Base-by-base conservation (phyloP, 1,140 invertebrate genomes). In the Dolichoris vasculosae region DNA sequence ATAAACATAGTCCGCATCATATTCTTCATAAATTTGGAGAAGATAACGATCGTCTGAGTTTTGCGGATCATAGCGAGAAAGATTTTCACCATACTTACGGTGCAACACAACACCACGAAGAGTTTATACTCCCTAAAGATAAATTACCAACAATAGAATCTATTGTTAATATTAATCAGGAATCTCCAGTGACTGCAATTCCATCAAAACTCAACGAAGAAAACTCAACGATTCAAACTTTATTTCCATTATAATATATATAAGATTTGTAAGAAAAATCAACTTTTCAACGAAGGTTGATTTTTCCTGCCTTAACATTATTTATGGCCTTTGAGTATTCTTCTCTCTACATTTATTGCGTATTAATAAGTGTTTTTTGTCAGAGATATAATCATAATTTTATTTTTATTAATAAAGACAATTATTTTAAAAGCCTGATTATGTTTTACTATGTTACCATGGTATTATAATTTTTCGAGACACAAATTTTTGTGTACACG, bases 391-490 rank as follows among this genome's bases (percentile, higher is more conserved):
- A 59, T 17, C 20, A 2, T 83, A 64, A 32, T 83, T 77, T 76
- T 67, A 83, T 43, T 77, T 11, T 83, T 83, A 46, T 77, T 67
- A 83, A 83, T 83, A 83, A 83, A 83, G 82, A 83, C 32, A 75
- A 75, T 77, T 20, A 77, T 64, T 75, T 67, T 7, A 43, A 80
- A 67, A 43, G 67, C 23, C 23, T 80, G 51, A 80, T 80, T 64
- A 67, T 6, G 40, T 64, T 80, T 80, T 78, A 63, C 51, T 78
- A 55, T 20, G 69, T 15, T 59, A 55, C 30, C 63, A 35, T 15
- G 35, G 8, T 26, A 26, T 26, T 59, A 23, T 2, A 59, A 26
- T 2, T 59, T 59, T 26, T 59, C 20, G 13, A 46, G 43, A 13
- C 13, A 7, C n/a, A n/a, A n/a, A n/a, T n/a, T n/a, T n/a, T n/a